Base-by-base conservation (phyloP, 2,113 vertebrate genomes). In the Tonatia bakeri region DNA sequence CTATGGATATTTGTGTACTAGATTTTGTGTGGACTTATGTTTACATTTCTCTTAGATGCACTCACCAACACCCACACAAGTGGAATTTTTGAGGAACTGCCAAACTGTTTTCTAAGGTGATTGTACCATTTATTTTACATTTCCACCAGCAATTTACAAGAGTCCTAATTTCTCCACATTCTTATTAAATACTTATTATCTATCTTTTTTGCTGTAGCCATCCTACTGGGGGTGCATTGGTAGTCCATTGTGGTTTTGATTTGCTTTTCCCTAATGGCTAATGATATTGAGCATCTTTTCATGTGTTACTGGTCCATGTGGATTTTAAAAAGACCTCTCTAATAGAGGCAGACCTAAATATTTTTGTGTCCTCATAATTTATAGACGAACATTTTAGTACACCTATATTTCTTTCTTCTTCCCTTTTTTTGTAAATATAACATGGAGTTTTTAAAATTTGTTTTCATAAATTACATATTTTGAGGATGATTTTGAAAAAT, bases 401-500 rank as follows among this genome's bases (percentile, higher is more conserved):
- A 47, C 75, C 24, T 69, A 0, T 87, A 38, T 15, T 81, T 90
- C 22, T 90, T 26, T 16, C 59, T 22, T 28, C n/a, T 73, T 33
- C 56, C n/a, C 16, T 75, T 67, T 83, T 38, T 56, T 67, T 64
- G 36, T 88, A 84, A 77, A 56, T 86, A 87, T 87, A 86, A 86
- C 87, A 54, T 59, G 33, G 47, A 90, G 75, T 73, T 92, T 85
- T 59, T 10, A 3, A 24, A 59, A 24, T 59, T 83, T 56, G 7
- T 81, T 67, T 85, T 77, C 80, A 75, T 47, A 82, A 81, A 67
- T 82, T 69, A 50, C 17, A 59, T 87, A 69, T 91, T 96, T 85
- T 91, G 70, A 80, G 47, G 77, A 73, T 88, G n/a, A 84, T 96
- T 96, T 83, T 26, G 0, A 12, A 95, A 95, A 94, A 69, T 73